Conservation (phyloP, 2,888 invertebrate species). For the Oligia strigilis region DNA sequence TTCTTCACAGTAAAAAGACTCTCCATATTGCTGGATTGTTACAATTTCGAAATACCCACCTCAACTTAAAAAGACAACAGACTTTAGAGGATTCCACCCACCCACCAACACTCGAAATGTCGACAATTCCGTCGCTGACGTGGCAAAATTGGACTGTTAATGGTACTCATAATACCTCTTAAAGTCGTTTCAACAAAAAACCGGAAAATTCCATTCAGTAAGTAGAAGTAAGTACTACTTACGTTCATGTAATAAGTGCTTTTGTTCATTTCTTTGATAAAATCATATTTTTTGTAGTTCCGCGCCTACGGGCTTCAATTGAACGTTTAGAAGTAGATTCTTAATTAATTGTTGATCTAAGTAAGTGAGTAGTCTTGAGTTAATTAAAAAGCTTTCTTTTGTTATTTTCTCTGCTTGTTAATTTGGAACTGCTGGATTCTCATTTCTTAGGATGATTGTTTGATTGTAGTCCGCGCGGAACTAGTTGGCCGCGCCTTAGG, state of each 20-base stretch:
- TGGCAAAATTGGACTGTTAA: slow-evolving; percentile 57
- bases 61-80: slow-evolving; percentile 18
- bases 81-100: slow-evolving; percentile 35
- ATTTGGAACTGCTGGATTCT: background rate
- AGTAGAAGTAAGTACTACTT: slow-evolving; percentile 51
- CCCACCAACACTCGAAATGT: slow-evolving; percentile 57
- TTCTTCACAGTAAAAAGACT: background rate
- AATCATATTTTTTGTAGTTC: slow-evolving; percentile 32
- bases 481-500: too few species aligned
- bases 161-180: slow-evolving; percentile 57
- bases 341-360: background rate
- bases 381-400: background rate
- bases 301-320: slow-evolving; percentile 1
- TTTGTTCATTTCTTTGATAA: slow-evolving; percentile 51
- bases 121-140: slow-evolving; percentile 51
- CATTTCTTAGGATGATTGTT: background rate
- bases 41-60: slow-evolving; percentile 33
- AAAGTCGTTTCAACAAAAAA: slow-evolving; percentile 58
- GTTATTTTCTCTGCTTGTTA: background rate
- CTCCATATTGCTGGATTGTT: slow-evolving; percentile 3
- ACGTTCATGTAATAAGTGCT: slow-evolving; percentile 52
- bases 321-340: background rate
- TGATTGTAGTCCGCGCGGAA: too few species aligned
- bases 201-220: slow-evolving; percentile 51
- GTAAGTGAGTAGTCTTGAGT: background rate